A percentile compares a stretch with the other conserved stretches of the same genome.
These are phyloP conservation scores for Labeo rohita DNA, from an alignment of 2,113 vertebrate species.

Conservation along the genomic window DNA sequence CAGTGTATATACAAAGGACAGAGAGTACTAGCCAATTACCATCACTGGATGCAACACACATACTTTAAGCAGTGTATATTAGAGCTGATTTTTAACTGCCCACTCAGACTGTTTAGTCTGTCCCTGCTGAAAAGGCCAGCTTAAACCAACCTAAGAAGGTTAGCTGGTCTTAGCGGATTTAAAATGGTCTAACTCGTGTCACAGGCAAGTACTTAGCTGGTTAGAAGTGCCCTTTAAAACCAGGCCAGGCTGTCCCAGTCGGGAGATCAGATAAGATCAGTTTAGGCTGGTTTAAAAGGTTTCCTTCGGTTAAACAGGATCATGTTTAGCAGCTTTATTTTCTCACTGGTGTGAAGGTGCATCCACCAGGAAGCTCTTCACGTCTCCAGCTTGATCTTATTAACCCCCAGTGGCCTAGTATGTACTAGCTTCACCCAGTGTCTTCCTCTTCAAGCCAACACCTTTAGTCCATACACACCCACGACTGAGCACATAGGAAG, in stretches of 20 bases:
- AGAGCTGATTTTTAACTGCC: conserved; percentile 8
- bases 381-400: conserved; percentile 14
- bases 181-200: background rate
- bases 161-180: background rate
- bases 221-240: background rate
- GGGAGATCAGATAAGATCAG: background rate
- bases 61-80: conserved; percentile 2
- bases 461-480: conserved; percentile 46
- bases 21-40: background rate
- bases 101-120: conserved; percentile 8
- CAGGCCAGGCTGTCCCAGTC: background rate
- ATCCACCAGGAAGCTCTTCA: background rate
- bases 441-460: conserved; percentile 29
- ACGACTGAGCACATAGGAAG: background rate
- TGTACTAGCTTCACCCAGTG: conserved; percentile 40
- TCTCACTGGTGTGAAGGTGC: background rate
- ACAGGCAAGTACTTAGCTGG: background rate
- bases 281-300: background rate
- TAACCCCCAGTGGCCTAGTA: background rate
- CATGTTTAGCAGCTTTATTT: background rate
- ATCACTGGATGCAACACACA: background rate
- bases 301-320: background rate
- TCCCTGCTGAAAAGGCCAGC: background rate
- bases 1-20: background rate
- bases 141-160: background rate